phyloP scores from a whole-genome alignment of 2,888 invertebrate species.

The Iphiclides podalirius region DNA sequence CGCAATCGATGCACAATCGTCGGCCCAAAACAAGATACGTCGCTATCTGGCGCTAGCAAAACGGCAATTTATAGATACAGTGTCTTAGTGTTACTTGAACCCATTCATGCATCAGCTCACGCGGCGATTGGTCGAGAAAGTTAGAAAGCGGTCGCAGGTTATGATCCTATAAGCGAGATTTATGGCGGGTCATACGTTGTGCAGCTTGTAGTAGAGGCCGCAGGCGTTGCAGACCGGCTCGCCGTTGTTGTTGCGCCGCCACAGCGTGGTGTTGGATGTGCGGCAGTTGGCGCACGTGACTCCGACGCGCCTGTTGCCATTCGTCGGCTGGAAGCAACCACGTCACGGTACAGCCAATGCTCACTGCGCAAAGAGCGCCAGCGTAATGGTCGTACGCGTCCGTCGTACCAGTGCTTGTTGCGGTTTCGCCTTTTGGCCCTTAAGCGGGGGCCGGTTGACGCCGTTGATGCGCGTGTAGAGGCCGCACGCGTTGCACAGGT shows the following conservation, averaged over 20 bases:
- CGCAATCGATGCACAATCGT: conserved; percentile 48
- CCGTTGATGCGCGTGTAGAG: conserved; percentile 89
- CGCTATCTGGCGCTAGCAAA: conserved; percentile 1
- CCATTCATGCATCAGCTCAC: conserved; percentile 5
- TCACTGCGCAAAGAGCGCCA: too few relatives aligned
- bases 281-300: conserved; percentile 97
- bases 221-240: conserved; percentile 99
- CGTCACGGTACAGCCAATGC: too few relatives aligned
- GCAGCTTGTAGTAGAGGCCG: conserved; percentile 95
- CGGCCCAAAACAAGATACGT: conserved; percentile 11
- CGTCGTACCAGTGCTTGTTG: conserved; percentile 77
- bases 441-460: conserved; percentile 86
- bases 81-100: conserved; percentile 4
- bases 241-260: conserved; percentile 96
- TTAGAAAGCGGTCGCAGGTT: too few relatives aligned
- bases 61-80: conserved; percentile 9
- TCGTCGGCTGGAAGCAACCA: conserved; percentile 60
- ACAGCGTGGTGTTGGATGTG: conserved; percentile 95
- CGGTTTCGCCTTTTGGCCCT: conserved; percentile 83
- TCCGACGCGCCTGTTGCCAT: conserved; percentile 83
- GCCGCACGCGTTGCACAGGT: conserved; percentile 99
- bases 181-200: conserved; percentile 82
- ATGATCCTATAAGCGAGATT: not conserved
- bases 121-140: too few relatives aligned
- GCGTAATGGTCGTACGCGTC: too few relatives aligned